phyloP scores from a whole-genome alignment of 2,113 vertebrate genomes.

The Tyto alba region DNA sequence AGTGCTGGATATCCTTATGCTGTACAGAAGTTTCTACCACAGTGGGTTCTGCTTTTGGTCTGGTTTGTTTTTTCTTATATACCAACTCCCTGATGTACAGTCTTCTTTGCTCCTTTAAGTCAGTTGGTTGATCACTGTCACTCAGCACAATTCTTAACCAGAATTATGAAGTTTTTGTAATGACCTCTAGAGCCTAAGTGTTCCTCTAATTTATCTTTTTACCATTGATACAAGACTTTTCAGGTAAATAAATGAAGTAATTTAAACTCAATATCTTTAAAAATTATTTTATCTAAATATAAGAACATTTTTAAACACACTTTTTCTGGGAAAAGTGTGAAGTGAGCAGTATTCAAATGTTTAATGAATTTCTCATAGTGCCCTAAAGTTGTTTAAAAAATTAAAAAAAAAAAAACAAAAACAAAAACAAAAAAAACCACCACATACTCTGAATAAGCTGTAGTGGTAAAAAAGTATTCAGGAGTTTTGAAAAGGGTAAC shows the following conservation, averaged over 20 bases:
- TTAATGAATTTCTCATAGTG: neutral
- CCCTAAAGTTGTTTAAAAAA: neutral
- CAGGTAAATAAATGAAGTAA: neutral
- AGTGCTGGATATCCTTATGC: neutral
- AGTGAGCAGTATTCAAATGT: neutral
- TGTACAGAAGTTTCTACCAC: neutral
- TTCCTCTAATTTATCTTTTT: neutral
- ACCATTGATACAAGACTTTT: neutral
- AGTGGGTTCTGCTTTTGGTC: neutral
- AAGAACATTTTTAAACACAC: neutral
- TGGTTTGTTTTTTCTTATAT: neutral
- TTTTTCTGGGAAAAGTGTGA: neutral
- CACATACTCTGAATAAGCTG: neutral
- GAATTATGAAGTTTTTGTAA: neutral
- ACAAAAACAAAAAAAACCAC: rapidly evolving
- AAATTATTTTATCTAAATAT: neutral
- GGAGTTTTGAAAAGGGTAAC: neutral
- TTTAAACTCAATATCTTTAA: neutral
- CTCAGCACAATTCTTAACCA: neutral
- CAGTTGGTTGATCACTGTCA: neutral
- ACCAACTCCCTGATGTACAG: neutral
- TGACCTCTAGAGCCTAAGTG: neutral
- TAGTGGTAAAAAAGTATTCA: neutral
- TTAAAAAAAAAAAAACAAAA: too few relatives aligned
- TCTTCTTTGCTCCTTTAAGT: neutral